phyloP scores from a whole-genome alignment of 2,797 vertebrate genomes.

The Merluccius polli region DNA sequence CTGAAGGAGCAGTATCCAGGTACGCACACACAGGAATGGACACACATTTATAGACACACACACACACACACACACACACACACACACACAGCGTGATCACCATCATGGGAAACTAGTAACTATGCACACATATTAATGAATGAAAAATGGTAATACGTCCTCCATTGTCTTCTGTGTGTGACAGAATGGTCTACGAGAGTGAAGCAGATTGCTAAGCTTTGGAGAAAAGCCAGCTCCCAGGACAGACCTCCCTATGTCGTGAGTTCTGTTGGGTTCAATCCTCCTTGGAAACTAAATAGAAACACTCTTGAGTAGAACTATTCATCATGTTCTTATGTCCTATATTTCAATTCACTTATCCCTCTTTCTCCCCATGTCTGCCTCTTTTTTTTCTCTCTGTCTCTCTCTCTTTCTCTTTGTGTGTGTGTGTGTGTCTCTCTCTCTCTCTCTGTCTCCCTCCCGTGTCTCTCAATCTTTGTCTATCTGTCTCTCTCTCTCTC shows the following conservation, averaged over 20 bases:
- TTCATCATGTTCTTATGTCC: background rate
- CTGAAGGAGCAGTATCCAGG: slow-evolving; percentile 89
- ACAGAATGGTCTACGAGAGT: slow-evolving; percentile 93
- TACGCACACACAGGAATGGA: slow-evolving; percentile 47
- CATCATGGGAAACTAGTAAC: background rate
- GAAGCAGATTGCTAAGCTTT: slow-evolving; percentile 96
- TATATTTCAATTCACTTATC: background rate
- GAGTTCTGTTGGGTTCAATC: slow-evolving; percentile 40
- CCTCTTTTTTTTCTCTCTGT: background rate
- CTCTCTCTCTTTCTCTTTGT: no score
- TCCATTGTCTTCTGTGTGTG: background rate
- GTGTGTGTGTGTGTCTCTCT: background rate
- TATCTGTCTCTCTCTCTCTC: background rate
- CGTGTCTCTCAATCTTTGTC: no score
- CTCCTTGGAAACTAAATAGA: background rate
- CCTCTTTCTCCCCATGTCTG: background rate
- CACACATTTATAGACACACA: background rate
- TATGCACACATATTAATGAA: background rate
- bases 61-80: background rate
- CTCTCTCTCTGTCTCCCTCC: background rate
- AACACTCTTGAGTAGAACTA: background rate
- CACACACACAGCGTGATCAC: background rate
- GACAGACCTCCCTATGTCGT: slow-evolving; percentile 96
- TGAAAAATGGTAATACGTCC: background rate
- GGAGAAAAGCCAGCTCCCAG: slow-evolving; percentile 97